phyloP scores from a whole-genome alignment of 1,140 invertebrate species.

The Trichonephila inaurata region DNA sequence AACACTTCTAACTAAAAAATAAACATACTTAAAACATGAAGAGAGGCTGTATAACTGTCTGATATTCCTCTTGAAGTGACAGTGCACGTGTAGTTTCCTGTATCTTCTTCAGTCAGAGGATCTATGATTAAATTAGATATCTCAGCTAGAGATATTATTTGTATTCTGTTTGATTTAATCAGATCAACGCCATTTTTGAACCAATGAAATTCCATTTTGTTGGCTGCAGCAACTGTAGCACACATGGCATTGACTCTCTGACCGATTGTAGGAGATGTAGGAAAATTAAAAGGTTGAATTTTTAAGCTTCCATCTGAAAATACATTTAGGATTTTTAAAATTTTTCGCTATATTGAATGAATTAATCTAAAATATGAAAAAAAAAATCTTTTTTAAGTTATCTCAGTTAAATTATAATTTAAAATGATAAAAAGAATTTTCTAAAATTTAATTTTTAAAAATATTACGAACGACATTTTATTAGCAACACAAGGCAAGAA shows the following conservation, averaged over 20 bases:
- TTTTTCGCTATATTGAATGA: too few relatives aligned
- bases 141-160: slow-evolving; percentile 33
- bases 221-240: slow-evolving; percentile 27
- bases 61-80: slow-evolving; percentile 38
- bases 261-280: slow-evolving; percentile 41
- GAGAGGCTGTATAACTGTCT: slow-evolving; percentile 46
- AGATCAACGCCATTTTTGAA: slow-evolving; percentile 66
- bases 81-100: slow-evolving; percentile 73
- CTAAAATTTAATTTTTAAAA: too few relatives aligned
- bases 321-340: too few relatives aligned
- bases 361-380: too few relatives aligned
- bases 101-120: slow-evolving; percentile 62
- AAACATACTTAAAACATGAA: slow-evolving; percentile 66
- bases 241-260: slow-evolving; percentile 72
- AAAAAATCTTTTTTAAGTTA: too few relatives aligned
- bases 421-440: too few relatives aligned
- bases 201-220: slow-evolving; percentile 74
- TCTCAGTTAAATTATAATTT: too few relatives aligned
- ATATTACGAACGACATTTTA: too few relatives aligned
- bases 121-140: slow-evolving; percentile 64
- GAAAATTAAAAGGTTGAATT: slow-evolving; percentile 71
- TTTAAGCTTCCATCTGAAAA: slow-evolving; percentile 52
- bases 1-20: too few relatives aligned
- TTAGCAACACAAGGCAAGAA: too few relatives aligned
- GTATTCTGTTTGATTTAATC: not conserved